Evolutionary conservation across 2,113 vertebrate genomes (phyloP).

Genomic region (Rallus limicola): DNA sequence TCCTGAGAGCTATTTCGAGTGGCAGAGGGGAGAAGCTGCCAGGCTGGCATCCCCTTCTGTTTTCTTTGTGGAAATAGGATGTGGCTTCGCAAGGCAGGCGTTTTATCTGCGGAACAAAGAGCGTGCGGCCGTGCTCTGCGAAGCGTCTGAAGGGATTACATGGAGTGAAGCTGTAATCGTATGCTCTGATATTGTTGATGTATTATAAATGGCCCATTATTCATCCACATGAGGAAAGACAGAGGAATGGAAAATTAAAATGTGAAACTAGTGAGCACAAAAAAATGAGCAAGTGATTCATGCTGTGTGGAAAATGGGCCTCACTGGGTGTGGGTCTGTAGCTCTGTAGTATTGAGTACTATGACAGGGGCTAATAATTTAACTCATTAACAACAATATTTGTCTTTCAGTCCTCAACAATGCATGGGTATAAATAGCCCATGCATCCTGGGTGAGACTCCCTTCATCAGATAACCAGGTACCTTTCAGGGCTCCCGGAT

Average conservation of each 20-base stretch:
- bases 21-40: slow-evolving; percentile 3
- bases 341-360: neutral
- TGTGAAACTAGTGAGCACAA: neutral
- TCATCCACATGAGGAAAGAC: neutral
- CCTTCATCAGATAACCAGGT: neutral
- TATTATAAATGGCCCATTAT: neutral
- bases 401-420: neutral
- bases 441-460: neutral
- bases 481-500: neutral
- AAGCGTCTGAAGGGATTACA: neutral
- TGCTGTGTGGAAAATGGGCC: neutral
- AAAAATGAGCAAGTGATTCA: neutral
- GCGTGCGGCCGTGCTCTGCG: neutral
- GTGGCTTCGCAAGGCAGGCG: neutral
- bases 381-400: neutral
- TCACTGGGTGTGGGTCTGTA: neutral
- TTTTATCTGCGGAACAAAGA: neutral
- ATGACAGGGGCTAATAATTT: neutral
- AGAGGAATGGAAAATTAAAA: slow-evolving; percentile 38
- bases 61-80: neutral
- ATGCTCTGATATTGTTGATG: neutral
- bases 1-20: neutral
- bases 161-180: neutral
- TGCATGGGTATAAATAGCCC: neutral
- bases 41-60: slow-evolving; percentile 5